Percentiles rank a stretch among this genome's conserved stretches.
phyloP scores from a whole-genome alignment of 1,140 invertebrate species.

The Musca domestica region DNA sequence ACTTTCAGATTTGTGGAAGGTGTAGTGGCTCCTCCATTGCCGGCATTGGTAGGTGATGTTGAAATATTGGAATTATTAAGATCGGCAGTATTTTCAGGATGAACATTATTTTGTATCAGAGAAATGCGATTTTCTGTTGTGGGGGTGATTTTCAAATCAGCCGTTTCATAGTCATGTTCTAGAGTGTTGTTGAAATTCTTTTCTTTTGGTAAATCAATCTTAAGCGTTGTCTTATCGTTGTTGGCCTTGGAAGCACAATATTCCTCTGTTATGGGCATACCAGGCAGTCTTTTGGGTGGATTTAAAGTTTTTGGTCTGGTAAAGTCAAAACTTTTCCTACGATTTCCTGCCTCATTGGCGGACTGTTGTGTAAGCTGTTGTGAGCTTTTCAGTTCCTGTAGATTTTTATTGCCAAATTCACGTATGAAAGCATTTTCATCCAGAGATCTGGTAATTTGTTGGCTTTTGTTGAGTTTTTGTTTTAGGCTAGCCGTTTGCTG shows the following conservation, averaged over 20 bases:
- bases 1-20: slow-evolving; percentile 27
- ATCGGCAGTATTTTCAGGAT: slow-evolving; percentile 12
- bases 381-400: slow-evolving; percentile 52
- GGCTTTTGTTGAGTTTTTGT: slow-evolving; percentile 58
- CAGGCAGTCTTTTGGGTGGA: slow-evolving; percentile 60
- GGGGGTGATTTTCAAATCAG: slow-evolving; percentile 55
- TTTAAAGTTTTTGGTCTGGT: slow-evolving; percentile 57
- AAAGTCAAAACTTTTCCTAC: slow-evolving; percentile 53
- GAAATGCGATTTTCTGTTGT: slow-evolving; percentile 62
- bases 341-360: slow-evolving; percentile 39
- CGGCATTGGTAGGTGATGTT: not conserved
- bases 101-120: slow-evolving; percentile 57
- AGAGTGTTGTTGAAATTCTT: slow-evolving; percentile 25
- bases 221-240: slow-evolving; percentile 18
- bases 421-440: slow-evolving; percentile 69
- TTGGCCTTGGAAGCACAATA: slow-evolving; percentile 34
- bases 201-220: slow-evolving; percentile 24
- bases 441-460: slow-evolving; percentile 66
- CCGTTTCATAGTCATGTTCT: slow-evolving; percentile 28
- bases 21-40: not conserved
- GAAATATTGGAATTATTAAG: slow-evolving; percentile 28
- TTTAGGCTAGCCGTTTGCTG: slow-evolving; percentile 35
- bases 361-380: slow-evolving; percentile 36
- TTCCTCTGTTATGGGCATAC: slow-evolving; percentile 54
- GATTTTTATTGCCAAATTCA: slow-evolving; percentile 57